A percentile compares a stretch with the other conserved stretches of the same genome.
Conservation (phyloP, 2,888 invertebrate genomes). For the Erebia epiphron region DNA sequence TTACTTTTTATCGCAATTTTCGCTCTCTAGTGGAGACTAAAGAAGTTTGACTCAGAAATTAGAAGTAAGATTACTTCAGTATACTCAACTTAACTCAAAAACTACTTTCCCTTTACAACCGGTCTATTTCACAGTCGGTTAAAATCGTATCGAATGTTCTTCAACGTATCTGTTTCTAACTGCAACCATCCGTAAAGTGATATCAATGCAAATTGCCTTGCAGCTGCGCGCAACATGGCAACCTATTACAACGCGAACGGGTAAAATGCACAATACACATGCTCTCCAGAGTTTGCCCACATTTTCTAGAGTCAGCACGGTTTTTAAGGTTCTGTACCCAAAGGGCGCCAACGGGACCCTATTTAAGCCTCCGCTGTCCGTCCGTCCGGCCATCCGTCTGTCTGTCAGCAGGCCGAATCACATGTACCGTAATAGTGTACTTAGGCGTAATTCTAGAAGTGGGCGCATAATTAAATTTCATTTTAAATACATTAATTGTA, state of each 20-base stretch:
- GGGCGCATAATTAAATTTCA: no score
- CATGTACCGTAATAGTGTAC: no score
- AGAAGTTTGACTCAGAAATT: no score
- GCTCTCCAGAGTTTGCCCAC: slow-evolving; percentile 16
- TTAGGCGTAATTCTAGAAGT: no score
- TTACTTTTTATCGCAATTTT: no score
- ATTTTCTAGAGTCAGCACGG: not conserved
- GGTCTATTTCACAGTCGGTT: slow-evolving; percentile 17
- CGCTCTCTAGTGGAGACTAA: no score
- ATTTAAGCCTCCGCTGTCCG: not conserved
- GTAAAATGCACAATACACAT: slow-evolving; percentile 24
- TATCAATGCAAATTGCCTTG: slow-evolving; percentile 35
- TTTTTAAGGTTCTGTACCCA: no score
- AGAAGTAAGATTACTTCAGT: no score
- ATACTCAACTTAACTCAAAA: not conserved
- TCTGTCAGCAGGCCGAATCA: no score
- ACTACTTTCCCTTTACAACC: not conserved
- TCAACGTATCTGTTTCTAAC: slow-evolving; percentile 23
- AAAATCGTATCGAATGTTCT: slow-evolving; percentile 13
- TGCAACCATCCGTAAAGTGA: slow-evolving; percentile 33
- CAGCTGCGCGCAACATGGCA: slow-evolving; percentile 29
- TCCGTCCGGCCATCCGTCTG: no score
- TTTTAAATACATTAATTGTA: no score
- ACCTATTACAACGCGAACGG: slow-evolving; percentile 25
- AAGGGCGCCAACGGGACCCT: no score